These are phyloP conservation scores for Numenius arquata DNA, from an alignment of 2,113 vertebrate species.

Conservation along the genomic window DNA sequence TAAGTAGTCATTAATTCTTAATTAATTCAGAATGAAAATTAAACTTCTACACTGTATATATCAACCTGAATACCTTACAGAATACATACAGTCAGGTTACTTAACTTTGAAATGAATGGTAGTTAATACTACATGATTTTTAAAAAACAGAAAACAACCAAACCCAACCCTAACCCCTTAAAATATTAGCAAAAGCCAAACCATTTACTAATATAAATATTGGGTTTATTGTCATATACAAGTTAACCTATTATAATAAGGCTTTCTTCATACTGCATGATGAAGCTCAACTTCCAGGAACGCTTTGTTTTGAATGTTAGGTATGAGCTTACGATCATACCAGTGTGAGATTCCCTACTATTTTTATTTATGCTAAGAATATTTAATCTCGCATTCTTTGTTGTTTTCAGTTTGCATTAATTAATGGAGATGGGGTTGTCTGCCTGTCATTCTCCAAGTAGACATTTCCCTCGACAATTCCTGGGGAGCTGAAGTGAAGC, in stretches of 20 bases:
- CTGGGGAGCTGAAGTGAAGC: neutral
- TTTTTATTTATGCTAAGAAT: neutral
- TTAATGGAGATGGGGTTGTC: neutral
- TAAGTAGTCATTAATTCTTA: conserved; percentile 72
- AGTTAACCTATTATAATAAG: neutral
- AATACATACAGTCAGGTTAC: neutral
- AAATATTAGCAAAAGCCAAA: neutral
- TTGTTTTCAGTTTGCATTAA: neutral
- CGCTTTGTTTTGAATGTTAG: neutral
- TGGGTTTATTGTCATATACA: neutral
- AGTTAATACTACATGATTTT: conserved; percentile 3
- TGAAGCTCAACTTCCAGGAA: neutral
- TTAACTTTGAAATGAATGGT: conserved; percentile 29
- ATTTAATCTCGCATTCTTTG: neutral
- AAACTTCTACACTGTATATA: conserved; percentile 53
- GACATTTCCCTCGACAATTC: neutral
- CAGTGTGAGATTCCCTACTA: neutral
- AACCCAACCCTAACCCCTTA: neutral
- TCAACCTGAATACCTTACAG: conserved; percentile 31
- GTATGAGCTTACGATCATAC: neutral
- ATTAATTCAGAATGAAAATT: conserved; percentile 72
- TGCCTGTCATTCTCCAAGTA: neutral
- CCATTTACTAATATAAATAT: neutral
- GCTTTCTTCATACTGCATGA: neutral
- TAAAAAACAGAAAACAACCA: too few species aligned